A percentile compares a stretch with the other conserved stretches of the same genome.
phyloP scores from a whole-genome alignment of 1,140 invertebrate genomes.

The Phymorhynchus buccinoides region DNA sequence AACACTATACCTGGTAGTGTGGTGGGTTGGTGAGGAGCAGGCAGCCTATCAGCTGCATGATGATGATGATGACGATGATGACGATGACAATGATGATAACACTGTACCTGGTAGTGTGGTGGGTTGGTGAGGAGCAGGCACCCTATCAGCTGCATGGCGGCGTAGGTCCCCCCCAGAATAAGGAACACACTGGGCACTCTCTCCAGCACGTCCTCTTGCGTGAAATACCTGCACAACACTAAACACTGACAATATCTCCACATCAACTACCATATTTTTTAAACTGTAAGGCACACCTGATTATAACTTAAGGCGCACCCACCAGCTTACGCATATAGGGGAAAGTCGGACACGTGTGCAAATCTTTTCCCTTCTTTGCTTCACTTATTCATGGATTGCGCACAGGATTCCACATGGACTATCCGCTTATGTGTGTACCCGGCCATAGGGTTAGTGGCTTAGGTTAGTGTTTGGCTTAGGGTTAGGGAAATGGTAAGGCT shows the following conservation, averaged over 20 bases:
- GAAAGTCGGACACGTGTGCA: background rate
- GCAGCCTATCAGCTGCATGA: constrained; percentile 64
- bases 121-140: constrained; percentile 59
- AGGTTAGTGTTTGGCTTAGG: too few relatives aligned
- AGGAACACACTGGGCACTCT: constrained; percentile 71
- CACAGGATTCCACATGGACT: too few relatives aligned
- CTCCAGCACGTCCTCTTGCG: constrained; percentile 64
- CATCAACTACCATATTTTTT: too few relatives aligned
- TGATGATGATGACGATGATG: background rate
- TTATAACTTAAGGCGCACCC: too few relatives aligned
- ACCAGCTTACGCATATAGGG: background rate
- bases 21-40: constrained; percentile 61
- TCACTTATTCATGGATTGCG: too few relatives aligned
- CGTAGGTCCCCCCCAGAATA: constrained; percentile 69
- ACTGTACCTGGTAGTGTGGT: constrained; percentile 27
- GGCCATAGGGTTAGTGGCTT: too few relatives aligned
- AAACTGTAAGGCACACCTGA: too few relatives aligned
- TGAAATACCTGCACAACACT: constrained; percentile 69
- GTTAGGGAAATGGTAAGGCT: too few relatives aligned
- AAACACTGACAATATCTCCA: background rate
- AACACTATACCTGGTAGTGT: background rate
- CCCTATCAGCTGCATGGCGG: constrained; percentile 68
- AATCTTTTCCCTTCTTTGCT: too few relatives aligned
- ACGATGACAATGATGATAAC: background rate
- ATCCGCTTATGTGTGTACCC: too few relatives aligned